These are phyloP conservation scores for Trilocha varians DNA, from an alignment of 2,888 invertebrate genomes.

Conservation along the genomic window DNA sequence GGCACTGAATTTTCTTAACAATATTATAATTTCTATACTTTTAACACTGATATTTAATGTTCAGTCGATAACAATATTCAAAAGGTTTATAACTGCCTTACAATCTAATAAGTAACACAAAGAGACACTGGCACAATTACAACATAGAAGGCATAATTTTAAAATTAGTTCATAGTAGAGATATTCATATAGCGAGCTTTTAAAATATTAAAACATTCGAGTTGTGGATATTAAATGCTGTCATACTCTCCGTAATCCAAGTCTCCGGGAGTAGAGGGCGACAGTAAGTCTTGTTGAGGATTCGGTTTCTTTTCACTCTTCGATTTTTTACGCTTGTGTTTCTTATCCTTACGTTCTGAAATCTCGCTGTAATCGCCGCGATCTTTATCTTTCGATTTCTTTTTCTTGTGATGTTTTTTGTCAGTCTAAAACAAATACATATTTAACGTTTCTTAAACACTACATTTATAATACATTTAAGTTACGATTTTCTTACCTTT, in stretches of 20 bases:
- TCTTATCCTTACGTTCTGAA: slow-evolving; percentile 69
- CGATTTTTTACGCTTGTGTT: slow-evolving; percentile 70
- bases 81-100: no score
- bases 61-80: no score
- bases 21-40: no score
- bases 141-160: no score
- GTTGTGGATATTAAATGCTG: slow-evolving; percentile 41
- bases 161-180: no score
- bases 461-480: background rate
- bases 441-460: background rate
- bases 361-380: slow-evolving; percentile 65
- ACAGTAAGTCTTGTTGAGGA: slow-evolving; percentile 65
- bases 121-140: no score
- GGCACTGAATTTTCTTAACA: no score
- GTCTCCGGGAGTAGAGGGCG: slow-evolving; percentile 24
- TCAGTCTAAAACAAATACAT: slow-evolving; percentile 36
- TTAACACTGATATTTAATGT: no score
- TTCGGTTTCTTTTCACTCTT: slow-evolving; percentile 55
- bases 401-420: slow-evolving; percentile 71
- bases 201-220: background rate
- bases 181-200: slow-evolving; percentile 5
- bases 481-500: slow-evolving; percentile 21
- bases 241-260: slow-evolving; percentile 57
- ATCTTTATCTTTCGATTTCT: slow-evolving; percentile 69
- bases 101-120: no score